Percentiles rank a stretch among this genome's conserved stretches.
These are phyloP conservation scores for Gonocerus acuteangulatus DNA, from an alignment of 2,888 invertebrate species.

Conservation along the genomic window DNA sequence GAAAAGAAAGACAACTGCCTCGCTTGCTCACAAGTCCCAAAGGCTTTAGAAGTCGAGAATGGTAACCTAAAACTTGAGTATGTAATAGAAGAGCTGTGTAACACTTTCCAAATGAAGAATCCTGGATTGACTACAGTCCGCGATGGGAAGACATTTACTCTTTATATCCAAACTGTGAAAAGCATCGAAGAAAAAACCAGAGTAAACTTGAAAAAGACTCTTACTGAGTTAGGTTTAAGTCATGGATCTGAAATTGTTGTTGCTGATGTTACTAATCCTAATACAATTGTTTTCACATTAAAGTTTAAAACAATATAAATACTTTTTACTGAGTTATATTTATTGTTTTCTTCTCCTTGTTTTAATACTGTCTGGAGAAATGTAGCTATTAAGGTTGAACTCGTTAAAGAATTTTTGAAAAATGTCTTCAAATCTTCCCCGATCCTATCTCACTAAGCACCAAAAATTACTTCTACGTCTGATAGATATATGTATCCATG, in stretches of 20 bases:
- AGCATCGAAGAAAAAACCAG: conserved; percentile 86
- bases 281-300: conserved; percentile 67
- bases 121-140: conserved; percentile 77
- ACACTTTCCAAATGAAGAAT: conserved; percentile 83
- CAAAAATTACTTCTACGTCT: too few relatives aligned
- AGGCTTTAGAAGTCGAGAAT: conserved; percentile 55
- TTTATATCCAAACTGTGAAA: conserved; percentile 86
- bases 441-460: too few relatives aligned
- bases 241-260: conserved; percentile 84
- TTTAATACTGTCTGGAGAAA: too few relatives aligned
- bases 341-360: too few relatives aligned
- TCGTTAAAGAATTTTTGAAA: too few relatives aligned
- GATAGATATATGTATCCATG: too few relatives aligned
- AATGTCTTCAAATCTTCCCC: too few relatives aligned
- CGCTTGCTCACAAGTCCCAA: conserved; percentile 71
- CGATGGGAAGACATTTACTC: conserved; percentile 77
- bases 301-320: conserved; percentile 17
- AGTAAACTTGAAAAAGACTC: conserved; percentile 76
- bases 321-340: too few relatives aligned
- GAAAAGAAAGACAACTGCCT: conserved; percentile 81
- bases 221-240: conserved; percentile 73
- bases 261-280: conserved; percentile 85
- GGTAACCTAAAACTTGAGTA: conserved; percentile 66
- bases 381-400: too few relatives aligned
- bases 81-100: conserved; percentile 70